Conservation (phyloP, 2,888 invertebrate genomes). For the Metopia argyrocephala region DNA sequence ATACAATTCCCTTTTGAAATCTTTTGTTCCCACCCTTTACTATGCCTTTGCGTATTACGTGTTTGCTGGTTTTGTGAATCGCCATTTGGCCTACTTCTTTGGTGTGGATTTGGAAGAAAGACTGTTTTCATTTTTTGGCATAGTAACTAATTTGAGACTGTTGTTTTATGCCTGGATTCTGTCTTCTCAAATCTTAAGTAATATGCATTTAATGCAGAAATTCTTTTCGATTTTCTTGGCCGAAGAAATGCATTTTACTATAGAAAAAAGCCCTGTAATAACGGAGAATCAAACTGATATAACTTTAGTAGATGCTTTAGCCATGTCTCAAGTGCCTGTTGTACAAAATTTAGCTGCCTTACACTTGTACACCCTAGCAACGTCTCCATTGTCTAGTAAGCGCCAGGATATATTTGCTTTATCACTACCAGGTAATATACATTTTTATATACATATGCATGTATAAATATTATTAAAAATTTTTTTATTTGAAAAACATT, state of each 20-base stretch:
- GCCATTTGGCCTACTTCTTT: constrained; percentile 80
- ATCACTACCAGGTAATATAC: constrained; percentile 83
- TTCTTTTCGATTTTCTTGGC: constrained; percentile 86
- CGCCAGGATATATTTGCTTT: constrained; percentile 85
- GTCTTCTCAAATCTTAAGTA: constrained; percentile 84
- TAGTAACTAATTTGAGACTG: constrained; percentile 74
- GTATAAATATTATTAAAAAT: background rate
- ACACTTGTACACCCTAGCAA: constrained; percentile 84
- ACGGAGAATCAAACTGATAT: constrained; percentile 77
- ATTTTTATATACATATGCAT: background rate
- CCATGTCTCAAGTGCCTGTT: constrained; percentile 80
- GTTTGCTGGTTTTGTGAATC: constrained; percentile 81
- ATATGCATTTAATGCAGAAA: constrained; percentile 84
- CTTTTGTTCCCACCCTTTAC: constrained; percentile 82
- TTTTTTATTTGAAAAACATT: background rate
- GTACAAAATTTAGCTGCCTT: constrained; percentile 87
- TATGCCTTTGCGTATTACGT: constrained; percentile 83
- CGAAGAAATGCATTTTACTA: constrained; percentile 84
- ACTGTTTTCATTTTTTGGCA: constrained; percentile 74
- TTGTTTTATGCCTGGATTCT: constrained; percentile 85
- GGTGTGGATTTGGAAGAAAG: constrained; percentile 77
- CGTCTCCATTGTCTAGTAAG: constrained; percentile 80
- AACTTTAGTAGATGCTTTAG: constrained; percentile 82
- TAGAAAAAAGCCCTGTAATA: constrained; percentile 76
- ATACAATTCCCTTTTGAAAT: constrained; percentile 81